phyloP scores from a whole-genome alignment of 2,888 invertebrate genomes.

The Clitarchus hookeri region DNA sequence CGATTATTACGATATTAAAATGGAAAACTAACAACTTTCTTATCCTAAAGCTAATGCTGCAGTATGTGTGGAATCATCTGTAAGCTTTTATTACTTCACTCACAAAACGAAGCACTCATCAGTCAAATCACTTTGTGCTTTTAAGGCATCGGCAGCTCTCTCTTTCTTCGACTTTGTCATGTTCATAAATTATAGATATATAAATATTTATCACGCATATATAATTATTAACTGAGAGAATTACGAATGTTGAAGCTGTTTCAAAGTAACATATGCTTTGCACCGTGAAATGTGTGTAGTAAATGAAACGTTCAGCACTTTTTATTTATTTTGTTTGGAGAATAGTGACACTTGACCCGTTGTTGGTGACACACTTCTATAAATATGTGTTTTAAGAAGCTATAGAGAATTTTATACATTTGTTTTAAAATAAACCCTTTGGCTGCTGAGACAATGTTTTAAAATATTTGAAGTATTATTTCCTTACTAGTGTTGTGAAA shows the following conservation, averaged over 20 bases:
- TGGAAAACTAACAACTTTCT: neutral
- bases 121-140: conserved; percentile 25
- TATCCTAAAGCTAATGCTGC: conserved; percentile 21
- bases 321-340: neutral
- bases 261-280: conserved; percentile 20
- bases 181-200: conserved; percentile 24
- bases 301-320: neutral
- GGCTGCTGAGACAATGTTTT: neutral
- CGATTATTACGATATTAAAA: neutral
- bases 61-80: conserved; percentile 18
- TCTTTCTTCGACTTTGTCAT: conserved; percentile 19
- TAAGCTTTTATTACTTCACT: conserved; percentile 14
- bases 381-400: neutral
- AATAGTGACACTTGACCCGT: neutral
- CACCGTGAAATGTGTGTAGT: neutral
- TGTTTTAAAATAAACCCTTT: neutral
- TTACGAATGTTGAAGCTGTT: conserved; percentile 23
- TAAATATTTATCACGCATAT: conserved; percentile 17
- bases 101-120: conserved; percentile 20
- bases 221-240: conserved; percentile 22
- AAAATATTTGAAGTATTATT: neutral
- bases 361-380: neutral
- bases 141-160: conserved; percentile 19
- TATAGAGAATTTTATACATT: neutral
- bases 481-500: neutral